phyloP scores from a whole-genome alignment of 2,797 vertebrate genomes.

The Merluccius polli region DNA sequence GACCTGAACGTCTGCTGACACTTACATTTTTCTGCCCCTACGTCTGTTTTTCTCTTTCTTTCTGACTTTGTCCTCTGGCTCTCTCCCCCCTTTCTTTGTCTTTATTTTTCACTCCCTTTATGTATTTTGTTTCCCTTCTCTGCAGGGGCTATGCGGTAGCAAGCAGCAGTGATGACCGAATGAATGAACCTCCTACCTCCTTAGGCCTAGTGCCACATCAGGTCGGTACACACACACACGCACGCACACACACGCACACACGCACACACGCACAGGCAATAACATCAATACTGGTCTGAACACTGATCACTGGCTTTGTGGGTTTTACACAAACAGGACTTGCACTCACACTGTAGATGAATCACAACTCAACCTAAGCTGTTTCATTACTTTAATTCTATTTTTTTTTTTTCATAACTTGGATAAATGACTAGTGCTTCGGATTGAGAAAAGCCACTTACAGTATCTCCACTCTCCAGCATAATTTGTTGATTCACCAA shows the following conservation, averaged over 20 bases:
- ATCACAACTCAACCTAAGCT: neutral
- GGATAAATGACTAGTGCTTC: neutral
- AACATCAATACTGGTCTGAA: neutral
- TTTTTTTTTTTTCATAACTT: neutral
- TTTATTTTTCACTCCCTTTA: neutral
- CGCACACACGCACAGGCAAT: neutral
- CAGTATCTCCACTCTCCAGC: too few relatives aligned
- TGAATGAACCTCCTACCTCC: conserved; percentile 97
- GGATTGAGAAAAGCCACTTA: neutral
- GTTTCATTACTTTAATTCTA: neutral
- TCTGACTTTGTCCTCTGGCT: neutral
- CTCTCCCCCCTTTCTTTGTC: neutral
- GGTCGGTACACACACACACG: conserved; percentile 68
- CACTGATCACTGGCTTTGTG: neutral
- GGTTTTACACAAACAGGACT: neutral
- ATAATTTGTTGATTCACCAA: too few relatives aligned
- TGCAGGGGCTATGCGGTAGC: conserved; percentile 91
- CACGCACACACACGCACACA: neutral
- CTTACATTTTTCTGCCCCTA: too few relatives aligned
- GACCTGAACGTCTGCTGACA: too few relatives aligned
- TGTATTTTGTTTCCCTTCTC: conserved; percentile 30
- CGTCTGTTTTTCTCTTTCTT: conserved; percentile 27
- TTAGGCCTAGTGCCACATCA: conserved; percentile 97
- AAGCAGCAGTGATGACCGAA: conserved; percentile 95
- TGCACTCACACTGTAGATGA: too few relatives aligned